phyloP scores from a whole-genome alignment of 2,888 invertebrate species.

The Hofmannophila pseudospretella region DNA sequence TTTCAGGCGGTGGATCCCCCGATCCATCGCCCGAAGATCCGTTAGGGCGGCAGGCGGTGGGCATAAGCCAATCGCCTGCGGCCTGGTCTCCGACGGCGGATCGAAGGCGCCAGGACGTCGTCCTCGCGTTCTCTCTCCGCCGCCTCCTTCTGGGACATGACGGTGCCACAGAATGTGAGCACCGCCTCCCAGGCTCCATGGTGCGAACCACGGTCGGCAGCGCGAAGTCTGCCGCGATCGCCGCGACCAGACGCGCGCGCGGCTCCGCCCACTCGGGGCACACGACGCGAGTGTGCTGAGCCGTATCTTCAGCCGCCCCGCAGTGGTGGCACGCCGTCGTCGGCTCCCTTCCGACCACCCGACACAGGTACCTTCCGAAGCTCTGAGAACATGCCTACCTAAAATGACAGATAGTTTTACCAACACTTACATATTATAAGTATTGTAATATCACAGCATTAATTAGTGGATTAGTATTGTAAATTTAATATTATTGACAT shows the following conservation, averaged over 20 bases:
- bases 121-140: not conserved
- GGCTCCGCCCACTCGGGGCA: not conserved
- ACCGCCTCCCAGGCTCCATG: not conserved
- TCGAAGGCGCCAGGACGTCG: too few species aligned
- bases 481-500: too few species aligned
- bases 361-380: not conserved
- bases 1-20: too few species aligned
- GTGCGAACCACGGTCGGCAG: not conserved
- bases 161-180: not conserved
- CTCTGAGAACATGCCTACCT: too few species aligned
- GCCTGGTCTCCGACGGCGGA: too few species aligned
- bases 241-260: not conserved
- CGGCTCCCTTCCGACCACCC: not conserved
- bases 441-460: too few species aligned
- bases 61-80: too few species aligned
- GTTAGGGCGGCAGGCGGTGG: too few species aligned
- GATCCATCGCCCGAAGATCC: too few species aligned
- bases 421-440: too few species aligned
- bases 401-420: too few species aligned
- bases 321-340: slow-evolving; percentile 2
- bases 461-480: too few species aligned
- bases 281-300: slow-evolving; percentile 1
- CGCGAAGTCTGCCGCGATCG: not conserved
- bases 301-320: slow-evolving; percentile 3
- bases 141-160: not conserved